These are phyloP conservation scores for Parotocinclus haroldoi DNA, from an alignment of 2,797 vertebrate genomes.

Conservation along the genomic window DNA sequence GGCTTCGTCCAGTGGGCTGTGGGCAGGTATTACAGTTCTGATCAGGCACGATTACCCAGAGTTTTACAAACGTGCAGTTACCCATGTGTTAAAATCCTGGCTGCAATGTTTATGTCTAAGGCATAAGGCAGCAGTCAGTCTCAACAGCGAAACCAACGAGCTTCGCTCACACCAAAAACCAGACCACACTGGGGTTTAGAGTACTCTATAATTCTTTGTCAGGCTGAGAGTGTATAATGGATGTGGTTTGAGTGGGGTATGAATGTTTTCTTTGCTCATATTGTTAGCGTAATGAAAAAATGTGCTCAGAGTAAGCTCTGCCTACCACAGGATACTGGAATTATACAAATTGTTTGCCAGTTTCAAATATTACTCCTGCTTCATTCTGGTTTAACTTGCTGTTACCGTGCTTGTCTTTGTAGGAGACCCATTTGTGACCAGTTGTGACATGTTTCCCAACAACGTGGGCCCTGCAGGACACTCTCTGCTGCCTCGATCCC, in stretches of 20 bases:
- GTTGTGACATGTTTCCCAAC: slow-evolving; percentile 44
- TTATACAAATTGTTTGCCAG: not conserved
- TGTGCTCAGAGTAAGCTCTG: no score
- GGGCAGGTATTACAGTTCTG: no score
- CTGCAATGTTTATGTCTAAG: not conserved
- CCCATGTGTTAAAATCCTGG: not conserved
- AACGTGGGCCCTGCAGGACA: slow-evolving; percentile 43
- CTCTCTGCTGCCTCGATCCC: slow-evolving; percentile 56
- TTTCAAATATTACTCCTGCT: not conserved
- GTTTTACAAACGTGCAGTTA: slow-evolving; percentile 10
- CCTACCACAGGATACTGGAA: no score
- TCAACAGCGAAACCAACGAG: not conserved
- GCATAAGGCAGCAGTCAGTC: not conserved
- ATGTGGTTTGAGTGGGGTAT: no score
- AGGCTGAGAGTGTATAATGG: no score
- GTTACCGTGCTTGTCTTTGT: slow-evolving; percentile 35
- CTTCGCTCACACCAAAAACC: slow-evolving; percentile 5
- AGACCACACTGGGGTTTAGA: not conserved
- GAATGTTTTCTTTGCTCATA: not conserved
- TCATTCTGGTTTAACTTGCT: slow-evolving; percentile 3
- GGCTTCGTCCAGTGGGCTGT: not conserved
- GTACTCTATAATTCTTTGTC: no score
- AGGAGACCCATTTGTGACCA: slow-evolving; percentile 55
- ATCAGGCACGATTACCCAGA: no score
- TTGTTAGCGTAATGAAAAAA: no score